Percentiles rank a stretch among this genome's conserved stretches.
Conservation (phyloP, 2,113 vertebrate species). For the Apeltes quadracus region DNA sequence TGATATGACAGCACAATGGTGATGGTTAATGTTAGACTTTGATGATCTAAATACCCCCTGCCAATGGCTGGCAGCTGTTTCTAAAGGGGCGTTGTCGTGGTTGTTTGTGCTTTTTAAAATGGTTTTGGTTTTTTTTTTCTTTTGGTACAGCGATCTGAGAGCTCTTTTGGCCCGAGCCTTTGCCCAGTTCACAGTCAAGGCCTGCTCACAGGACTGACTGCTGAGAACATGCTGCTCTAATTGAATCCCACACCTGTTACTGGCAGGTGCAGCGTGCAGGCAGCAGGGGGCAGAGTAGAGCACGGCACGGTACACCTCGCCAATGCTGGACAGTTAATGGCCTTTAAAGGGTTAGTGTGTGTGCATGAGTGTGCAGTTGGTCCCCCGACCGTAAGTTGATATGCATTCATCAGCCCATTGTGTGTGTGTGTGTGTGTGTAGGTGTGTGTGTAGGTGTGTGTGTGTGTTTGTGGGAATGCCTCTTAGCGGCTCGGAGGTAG, state of each 20-base stretch:
- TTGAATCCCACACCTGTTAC: conserved; percentile 83
- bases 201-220: conserved; percentile 65
- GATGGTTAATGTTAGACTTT: conserved; percentile 66
- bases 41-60: conserved; percentile 73
- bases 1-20: conserved; percentile 67
- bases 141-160: conserved; percentile 45
- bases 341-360: conserved; percentile 47
- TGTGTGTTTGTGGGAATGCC: conserved; percentile 35
- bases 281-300: conserved; percentile 80
- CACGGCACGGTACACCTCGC: conserved; percentile 49
- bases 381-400: conserved; percentile 46
- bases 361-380: conserved; percentile 43
- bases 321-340: conserved; percentile 69
- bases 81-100: conserved; percentile 44
- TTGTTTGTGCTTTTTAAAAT: conserved; percentile 32
- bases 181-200: conserved; percentile 61
- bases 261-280: conserved; percentile 71
- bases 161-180: conserved; percentile 45
- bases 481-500: conserved; percentile 53
- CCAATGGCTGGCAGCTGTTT: conserved; percentile 65
- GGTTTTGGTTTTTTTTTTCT: background rate
- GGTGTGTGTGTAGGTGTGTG: conserved; percentile 16
- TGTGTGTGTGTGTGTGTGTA: conserved; percentile 7
- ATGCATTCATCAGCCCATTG: conserved; percentile 43
- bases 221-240: conserved; percentile 81